Percentiles rank a stretch among this genome's conserved stretches.
phyloP scores from a whole-genome alignment of 35 echinoderm and acorn worm species.

The Patiria miniata region DNA sequence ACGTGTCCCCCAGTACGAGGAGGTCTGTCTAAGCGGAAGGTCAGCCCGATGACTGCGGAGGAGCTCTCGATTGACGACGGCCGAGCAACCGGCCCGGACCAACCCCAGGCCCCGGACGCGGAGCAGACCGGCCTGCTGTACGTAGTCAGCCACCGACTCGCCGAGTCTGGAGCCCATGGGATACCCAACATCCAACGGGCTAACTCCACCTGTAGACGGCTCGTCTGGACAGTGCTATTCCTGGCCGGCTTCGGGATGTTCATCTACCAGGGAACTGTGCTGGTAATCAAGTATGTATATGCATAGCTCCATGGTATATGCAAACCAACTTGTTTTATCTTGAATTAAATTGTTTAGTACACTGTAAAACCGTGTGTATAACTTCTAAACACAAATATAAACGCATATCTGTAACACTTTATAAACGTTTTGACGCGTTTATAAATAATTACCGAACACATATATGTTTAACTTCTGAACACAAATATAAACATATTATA shows the following conservation, averaged over 20 bases:
- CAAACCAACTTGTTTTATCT: too few species aligned
- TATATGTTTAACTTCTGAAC: too few species aligned
- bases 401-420: too few species aligned
- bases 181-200: slow-evolving; percentile 79
- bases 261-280: background rate
- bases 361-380: too few species aligned
- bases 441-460: too few species aligned
- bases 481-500: too few species aligned
- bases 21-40: background rate
- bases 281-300: slow-evolving; percentile 5
- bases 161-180: slow-evolving; percentile 66
- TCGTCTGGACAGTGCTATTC: slow-evolving; percentile 65
- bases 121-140: background rate
- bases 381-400: too few species aligned
- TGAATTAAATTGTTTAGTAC: too few species aligned
- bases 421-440: too few species aligned
- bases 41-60: background rate
- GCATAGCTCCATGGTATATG: too few species aligned
- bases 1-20: too few species aligned
- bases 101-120: background rate
- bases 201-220: slow-evolving; percentile 7
- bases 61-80: background rate
- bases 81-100: background rate
- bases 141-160: slow-evolving; percentile 38
- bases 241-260: slow-evolving; percentile 37